phyloP scores from a whole-genome alignment of 2,888 invertebrate species.

The Lordiphosa fenestrarum region DNA sequence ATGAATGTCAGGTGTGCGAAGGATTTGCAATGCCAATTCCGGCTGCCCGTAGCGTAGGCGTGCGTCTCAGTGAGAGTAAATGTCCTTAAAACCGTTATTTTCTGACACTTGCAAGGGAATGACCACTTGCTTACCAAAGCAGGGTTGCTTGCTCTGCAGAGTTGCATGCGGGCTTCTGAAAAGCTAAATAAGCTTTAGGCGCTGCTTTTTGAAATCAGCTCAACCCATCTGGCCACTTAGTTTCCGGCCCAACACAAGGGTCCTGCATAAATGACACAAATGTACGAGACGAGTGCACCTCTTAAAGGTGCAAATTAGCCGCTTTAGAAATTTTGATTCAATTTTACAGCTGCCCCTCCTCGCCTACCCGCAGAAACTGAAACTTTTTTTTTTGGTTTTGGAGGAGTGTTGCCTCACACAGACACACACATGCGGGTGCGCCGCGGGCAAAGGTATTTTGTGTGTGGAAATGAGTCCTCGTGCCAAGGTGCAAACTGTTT shows the following conservation, averaged over 20 bases:
- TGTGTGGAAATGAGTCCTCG: constrained; percentile 26
- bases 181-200: constrained; percentile 24
- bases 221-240: constrained; percentile 65
- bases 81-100: constrained; percentile 66
- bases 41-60: constrained; percentile 51
- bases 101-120: constrained; percentile 27
- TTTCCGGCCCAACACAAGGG: constrained; percentile 2
- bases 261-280: constrained; percentile 33
- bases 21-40: constrained; percentile 46
- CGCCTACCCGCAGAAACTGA: constrained; percentile 52
- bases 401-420: constrained; percentile 19
- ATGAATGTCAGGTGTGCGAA: constrained; percentile 76
- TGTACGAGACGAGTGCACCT: constrained; percentile 28
- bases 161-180: constrained; percentile 38
- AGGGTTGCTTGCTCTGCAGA: constrained; percentile 56
- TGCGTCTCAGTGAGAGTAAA: constrained; percentile 23
- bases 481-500: constrained; percentile 69
- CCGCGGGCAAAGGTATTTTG: constrained; percentile 44
- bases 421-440: constrained; percentile 48
- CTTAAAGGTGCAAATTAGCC: constrained; percentile 70
- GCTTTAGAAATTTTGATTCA: neutral
- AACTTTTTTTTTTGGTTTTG: constrained; percentile 25
- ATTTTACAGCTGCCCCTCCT: constrained; percentile 35
- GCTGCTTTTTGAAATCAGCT: constrained; percentile 41
- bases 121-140: constrained; percentile 44